These are phyloP conservation scores for Fissipunctia ypsillon DNA, from an alignment of 2,888 invertebrate genomes.

Conservation along the genomic window DNA sequence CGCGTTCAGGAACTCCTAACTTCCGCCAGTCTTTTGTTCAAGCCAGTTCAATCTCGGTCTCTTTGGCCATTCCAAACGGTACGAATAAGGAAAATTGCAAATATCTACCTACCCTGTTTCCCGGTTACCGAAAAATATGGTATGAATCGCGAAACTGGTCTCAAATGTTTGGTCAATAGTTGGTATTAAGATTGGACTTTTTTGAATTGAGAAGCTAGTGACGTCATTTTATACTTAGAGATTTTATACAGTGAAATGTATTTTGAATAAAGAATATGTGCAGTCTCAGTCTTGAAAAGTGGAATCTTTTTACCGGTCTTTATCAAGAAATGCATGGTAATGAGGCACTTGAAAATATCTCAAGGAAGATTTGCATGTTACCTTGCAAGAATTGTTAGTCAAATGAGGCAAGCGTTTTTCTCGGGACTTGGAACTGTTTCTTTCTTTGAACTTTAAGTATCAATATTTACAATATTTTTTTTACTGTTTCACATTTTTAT, in stretches of 20 bases:
- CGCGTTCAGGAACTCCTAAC: constrained; percentile 51
- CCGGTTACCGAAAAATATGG: constrained; percentile 22
- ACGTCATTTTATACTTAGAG: background rate
- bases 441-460: background rate
- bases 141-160: background rate
- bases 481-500: background rate
- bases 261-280: constrained; percentile 22
- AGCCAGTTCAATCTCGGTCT: constrained; percentile 55
- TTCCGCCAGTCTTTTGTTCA: constrained; percentile 55
- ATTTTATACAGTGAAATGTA: background rate
- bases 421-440: background rate
- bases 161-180: constrained; percentile 13
- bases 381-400: constrained; percentile 25
- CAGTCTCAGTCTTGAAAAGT: background rate
- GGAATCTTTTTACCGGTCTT: background rate
- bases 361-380: constrained; percentile 39
- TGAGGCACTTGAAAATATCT: constrained; percentile 31
- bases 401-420: constrained; percentile 20
- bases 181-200: background rate
- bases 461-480: background rate
- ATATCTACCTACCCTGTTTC: constrained; percentile 8
- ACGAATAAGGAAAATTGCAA: constrained; percentile 28
- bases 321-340: constrained; percentile 28
- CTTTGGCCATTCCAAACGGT: constrained; percentile 25
- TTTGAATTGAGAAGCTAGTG: constrained; percentile 4